These are phyloP conservation scores for Epsilonema sp. DNA, from an alignment of 2,888 invertebrate species.

Conservation along the genomic window DNA sequence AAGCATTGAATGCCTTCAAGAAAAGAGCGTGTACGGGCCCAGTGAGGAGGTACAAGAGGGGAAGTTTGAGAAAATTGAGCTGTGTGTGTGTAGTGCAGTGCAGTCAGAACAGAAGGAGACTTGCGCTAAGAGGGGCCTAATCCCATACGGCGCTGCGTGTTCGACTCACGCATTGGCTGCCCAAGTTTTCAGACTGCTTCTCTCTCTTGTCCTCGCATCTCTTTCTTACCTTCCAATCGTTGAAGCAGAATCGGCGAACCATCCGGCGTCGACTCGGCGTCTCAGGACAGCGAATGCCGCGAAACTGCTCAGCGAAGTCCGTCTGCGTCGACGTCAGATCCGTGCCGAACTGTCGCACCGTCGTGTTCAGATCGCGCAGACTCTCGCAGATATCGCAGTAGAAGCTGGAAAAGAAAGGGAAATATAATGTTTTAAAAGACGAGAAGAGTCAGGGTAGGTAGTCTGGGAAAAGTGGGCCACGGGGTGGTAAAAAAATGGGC, in stretches of 20 bases:
- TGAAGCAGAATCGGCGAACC: constrained; percentile 23
- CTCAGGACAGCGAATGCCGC: constrained; percentile 24
- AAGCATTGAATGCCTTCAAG: too few relatives aligned
- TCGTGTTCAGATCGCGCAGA: constrained; percentile 9
- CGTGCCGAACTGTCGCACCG: too few relatives aligned
- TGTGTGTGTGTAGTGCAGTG: too few relatives aligned
- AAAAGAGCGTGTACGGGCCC: too few relatives aligned
- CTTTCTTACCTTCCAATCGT: constrained; percentile 28
- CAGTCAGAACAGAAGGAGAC: too few relatives aligned
- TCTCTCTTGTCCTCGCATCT: not conserved
- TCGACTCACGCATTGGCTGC: too few relatives aligned
- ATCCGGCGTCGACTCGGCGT: constrained; percentile 15
- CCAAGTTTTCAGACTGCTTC: too few relatives aligned
- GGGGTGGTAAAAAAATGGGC: not conserved
- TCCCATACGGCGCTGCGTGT: too few relatives aligned
- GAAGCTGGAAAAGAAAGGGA: constrained; percentile 22
- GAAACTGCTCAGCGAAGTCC: constrained; percentile 15
- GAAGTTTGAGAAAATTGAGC: too few relatives aligned
- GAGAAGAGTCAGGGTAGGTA: not conserved
- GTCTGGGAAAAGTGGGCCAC: not conserved
- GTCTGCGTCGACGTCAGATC: not conserved
- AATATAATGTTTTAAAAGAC: not conserved
- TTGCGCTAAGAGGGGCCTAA: too few relatives aligned
- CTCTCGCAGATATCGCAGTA: constrained; percentile 27
- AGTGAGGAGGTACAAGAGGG: too few relatives aligned